phyloP scores from a whole-genome alignment of 1,140 invertebrate genomes.

The Halesus radiatus region DNA sequence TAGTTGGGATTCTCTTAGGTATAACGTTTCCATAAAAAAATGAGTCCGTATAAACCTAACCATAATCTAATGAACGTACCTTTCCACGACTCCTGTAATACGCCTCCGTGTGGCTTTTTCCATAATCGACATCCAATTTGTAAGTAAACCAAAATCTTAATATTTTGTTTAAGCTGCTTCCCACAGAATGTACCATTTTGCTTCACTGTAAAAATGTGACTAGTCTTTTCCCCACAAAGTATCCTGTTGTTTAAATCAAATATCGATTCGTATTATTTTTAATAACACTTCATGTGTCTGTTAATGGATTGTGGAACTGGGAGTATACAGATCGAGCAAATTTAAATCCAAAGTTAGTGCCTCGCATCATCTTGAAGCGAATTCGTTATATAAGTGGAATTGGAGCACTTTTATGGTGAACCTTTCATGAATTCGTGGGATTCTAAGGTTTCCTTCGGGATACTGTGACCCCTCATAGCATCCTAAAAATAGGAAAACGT shows the following conservation, averaged over 20 bases:
- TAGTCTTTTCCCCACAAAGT: neutral
- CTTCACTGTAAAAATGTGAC: neutral
- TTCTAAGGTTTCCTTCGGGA: too few relatives aligned
- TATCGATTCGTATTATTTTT: neutral
- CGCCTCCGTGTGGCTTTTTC: neutral
- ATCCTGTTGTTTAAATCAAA: neutral
- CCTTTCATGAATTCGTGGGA: too few relatives aligned
- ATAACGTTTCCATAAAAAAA: too few relatives aligned
- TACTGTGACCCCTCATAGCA: too few relatives aligned
- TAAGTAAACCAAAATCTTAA: conserved; percentile 28
- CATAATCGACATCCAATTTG: conserved; percentile 11
- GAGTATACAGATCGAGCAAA: neutral
- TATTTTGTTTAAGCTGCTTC: conserved; percentile 5
- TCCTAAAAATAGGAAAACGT: too few relatives aligned
- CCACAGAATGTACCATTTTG: conserved; percentile 20
- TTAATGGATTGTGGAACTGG: neutral
- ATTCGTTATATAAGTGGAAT: too few relatives aligned
- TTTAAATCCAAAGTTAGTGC: neutral
- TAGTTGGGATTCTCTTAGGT: too few relatives aligned
- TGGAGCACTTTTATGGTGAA: too few relatives aligned
- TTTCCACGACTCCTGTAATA: neutral
- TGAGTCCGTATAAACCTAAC: too few relatives aligned
- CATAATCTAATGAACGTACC: too few relatives aligned
- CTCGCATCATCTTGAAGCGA: neutral
- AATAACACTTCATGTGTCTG: neutral